These are phyloP conservation scores for Argyra leucocephala DNA, from an alignment of 2,888 invertebrate species.

Conservation along the genomic window DNA sequence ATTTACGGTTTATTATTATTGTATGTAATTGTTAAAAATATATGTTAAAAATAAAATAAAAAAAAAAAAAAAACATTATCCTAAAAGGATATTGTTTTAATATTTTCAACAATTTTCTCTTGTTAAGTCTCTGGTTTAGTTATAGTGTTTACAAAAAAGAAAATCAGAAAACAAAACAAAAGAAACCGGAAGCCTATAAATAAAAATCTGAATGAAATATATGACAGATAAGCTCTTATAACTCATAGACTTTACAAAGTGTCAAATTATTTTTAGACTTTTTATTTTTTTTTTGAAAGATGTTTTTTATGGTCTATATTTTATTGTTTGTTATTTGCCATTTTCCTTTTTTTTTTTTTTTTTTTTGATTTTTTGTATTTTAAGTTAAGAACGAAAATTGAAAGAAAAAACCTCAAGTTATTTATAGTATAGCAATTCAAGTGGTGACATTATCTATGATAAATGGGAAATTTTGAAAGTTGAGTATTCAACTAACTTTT, in stretches of 20 bases:
- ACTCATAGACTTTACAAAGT: background rate
- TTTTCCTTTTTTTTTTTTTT: too few relatives aligned
- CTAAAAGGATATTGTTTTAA: too few relatives aligned
- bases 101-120: too few relatives aligned
- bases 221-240: constrained; percentile 1
- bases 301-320: background rate
- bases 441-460: constrained; percentile 4
- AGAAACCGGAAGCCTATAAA: background rate
- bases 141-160: background rate
- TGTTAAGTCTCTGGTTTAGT: too few relatives aligned
- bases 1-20: too few relatives aligned
- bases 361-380: too few relatives aligned
- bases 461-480: constrained; percentile 1
- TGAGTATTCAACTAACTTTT: background rate
- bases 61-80: too few relatives aligned
- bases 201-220: background rate
- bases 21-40: too few relatives aligned
- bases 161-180: background rate
- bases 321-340: background rate
- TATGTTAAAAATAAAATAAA: too few relatives aligned
- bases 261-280: background rate
- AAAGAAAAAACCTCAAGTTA: background rate
- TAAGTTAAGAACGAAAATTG: background rate
- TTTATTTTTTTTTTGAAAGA: background rate
- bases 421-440: background rate